Conservation (phyloP, 2,888 invertebrate genomes). For the Leptopilina myrica region DNA sequence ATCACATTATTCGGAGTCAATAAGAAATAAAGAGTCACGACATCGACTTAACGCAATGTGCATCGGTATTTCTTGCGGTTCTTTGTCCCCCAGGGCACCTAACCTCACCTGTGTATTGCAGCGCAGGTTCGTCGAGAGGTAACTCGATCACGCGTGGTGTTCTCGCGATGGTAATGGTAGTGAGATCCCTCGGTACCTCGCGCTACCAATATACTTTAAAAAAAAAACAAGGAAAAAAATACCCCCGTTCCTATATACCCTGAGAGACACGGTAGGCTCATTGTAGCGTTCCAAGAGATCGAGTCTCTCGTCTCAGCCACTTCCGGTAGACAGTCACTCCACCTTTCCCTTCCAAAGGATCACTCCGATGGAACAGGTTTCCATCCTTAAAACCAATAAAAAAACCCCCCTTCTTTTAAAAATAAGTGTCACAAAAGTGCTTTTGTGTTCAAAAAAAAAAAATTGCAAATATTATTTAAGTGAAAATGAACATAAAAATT, state of each 20-base stretch:
- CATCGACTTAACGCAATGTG: slow-evolving; percentile 26
- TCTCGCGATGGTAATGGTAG: slow-evolving; percentile 50
- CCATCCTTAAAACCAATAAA: background rate
- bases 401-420: background rate
- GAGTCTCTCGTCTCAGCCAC: slow-evolving; percentile 67
- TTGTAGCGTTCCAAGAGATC: slow-evolving; percentile 66
- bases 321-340: slow-evolving; percentile 62
- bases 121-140: slow-evolving; percentile 68
- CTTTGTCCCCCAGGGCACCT: slow-evolving; percentile 70
- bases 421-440: background rate
- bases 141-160: slow-evolving; percentile 73
- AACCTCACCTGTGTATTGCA: slow-evolving; percentile 61
- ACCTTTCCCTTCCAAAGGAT: slow-evolving; percentile 23
- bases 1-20: slow-evolving; percentile 7
- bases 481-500: background rate
- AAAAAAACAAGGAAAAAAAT: background rate
- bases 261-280: slow-evolving; percentile 22
- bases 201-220: background rate
- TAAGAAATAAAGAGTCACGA: slow-evolving; percentile 29
- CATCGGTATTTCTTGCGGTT: slow-evolving; percentile 73
- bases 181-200: slow-evolving; percentile 12
- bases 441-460: too few relatives aligned
- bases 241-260: slow-evolving; percentile 13
- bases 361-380: slow-evolving; percentile 21
- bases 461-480: background rate